phyloP scores from a whole-genome alignment of 2,888 invertebrate species.

The Cataglyphis cursor region DNA sequence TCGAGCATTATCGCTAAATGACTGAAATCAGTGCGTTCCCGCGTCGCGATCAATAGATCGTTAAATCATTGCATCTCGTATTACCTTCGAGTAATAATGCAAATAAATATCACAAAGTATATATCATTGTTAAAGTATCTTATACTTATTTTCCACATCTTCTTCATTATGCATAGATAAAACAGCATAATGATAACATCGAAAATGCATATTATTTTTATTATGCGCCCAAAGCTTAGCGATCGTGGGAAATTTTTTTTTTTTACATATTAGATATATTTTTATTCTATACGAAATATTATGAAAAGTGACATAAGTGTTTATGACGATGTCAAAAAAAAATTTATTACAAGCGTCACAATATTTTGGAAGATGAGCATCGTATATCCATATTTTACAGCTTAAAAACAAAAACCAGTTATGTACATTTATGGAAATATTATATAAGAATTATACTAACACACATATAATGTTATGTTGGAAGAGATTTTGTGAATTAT shows the following conservation, averaged over 20 bases:
- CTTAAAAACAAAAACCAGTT: constrained; percentile 27
- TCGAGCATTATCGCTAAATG: constrained; percentile 42
- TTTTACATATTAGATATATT: neutral
- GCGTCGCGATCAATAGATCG: neutral
- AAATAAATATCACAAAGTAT: neutral
- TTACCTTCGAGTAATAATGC: constrained; percentile 7
- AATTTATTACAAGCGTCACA: constrained; percentile 31
- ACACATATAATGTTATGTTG: neutral
- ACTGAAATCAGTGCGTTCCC: constrained; percentile 37
- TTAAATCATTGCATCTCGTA: constrained; percentile 11
- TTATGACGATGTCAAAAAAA: neutral
- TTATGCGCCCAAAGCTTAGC: neutral
- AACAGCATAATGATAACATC: neutral
- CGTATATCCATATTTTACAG: constrained; percentile 5
- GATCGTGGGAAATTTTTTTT: neutral
- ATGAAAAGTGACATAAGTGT: neutral
- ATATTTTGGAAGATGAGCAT: constrained; percentile 28
- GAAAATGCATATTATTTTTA: neutral
- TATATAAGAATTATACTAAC: constrained; percentile 31
- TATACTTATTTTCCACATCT: neutral
- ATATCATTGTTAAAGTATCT: neutral
- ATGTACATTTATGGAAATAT: constrained; percentile 37
- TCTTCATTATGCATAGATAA: neutral
- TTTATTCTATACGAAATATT: constrained; percentile 9
- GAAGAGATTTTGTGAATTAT: constrained; percentile 34